Conservation (phyloP, 2,797 vertebrate genomes). For the Tapera naevia region DNA sequence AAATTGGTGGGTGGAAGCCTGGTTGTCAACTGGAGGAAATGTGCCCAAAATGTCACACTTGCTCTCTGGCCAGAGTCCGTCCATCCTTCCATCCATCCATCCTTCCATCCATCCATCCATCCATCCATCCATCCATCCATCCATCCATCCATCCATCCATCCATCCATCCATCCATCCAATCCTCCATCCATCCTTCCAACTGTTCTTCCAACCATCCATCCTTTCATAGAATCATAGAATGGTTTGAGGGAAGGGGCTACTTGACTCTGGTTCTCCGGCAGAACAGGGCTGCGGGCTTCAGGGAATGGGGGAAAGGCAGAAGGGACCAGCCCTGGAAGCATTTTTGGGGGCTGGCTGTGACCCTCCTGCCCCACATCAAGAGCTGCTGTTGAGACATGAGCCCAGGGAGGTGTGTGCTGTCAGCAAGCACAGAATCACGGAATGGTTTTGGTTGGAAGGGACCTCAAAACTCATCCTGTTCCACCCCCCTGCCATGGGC, state of each 20-base stretch:
- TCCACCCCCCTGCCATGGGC: too few relatives aligned
- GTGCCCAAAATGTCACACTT: background rate
- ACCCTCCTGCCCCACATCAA: background rate
- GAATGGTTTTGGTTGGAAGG: too few relatives aligned
- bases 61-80: background rate
- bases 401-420: background rate
- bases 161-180: background rate
- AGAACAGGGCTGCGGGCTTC: accelerated
- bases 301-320: background rate
- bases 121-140: background rate
- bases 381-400: background rate
- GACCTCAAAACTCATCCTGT: too few relatives aligned
- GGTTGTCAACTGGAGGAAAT: background rate
- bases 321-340: background rate
- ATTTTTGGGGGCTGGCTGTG: too few relatives aligned
- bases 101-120: background rate
- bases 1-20: background rate
- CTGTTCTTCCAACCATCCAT: background rate
- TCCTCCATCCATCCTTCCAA: too few relatives aligned
- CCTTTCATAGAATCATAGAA: background rate
- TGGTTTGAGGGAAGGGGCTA: background rate
- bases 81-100: background rate
- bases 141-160: too few relatives aligned
- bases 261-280: background rate
- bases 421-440: background rate